These are phyloP conservation scores for Patella ulyssiponensis DNA, from an alignment of 2,888 invertebrate species.

Conservation along the genomic window DNA sequence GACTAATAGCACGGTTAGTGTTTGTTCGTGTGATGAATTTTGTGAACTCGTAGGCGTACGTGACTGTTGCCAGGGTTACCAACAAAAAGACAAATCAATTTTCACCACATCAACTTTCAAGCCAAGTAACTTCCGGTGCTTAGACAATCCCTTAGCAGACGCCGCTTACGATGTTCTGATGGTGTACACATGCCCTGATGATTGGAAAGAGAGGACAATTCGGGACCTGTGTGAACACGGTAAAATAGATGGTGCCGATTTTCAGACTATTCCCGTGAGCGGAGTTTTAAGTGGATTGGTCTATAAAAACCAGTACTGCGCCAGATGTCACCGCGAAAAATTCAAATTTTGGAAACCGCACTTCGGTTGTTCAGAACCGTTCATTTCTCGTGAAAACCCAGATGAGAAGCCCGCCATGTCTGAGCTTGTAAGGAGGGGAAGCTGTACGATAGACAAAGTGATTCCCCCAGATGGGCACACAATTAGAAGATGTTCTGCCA, in stretches of 20 bases:
- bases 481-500: background rate
- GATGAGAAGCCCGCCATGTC: background rate
- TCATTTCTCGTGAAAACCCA: background rate
- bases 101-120: background rate
- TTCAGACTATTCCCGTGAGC: conserved; percentile 42
- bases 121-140: background rate
- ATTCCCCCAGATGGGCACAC: background rate
- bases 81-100: no score
- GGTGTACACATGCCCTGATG: background rate
- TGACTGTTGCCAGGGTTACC: background rate
- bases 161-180: background rate
- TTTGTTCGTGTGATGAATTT: background rate
- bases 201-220: background rate
- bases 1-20: no score
- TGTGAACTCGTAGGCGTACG: background rate
- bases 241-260: background rate
- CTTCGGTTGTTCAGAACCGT: background rate
- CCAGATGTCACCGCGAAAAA: conserved; percentile 35
- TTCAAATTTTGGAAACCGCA: background rate
- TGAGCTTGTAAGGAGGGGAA: background rate
- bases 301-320: conserved; percentile 49
- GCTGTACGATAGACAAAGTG: background rate
- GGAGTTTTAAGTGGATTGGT: conserved; percentile 35
- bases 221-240: background rate
- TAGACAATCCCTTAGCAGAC: background rate